Evolutionary conservation across 2,888 invertebrate genomes (phyloP).

Genomic region (Hymenopus coronatus): DNA sequence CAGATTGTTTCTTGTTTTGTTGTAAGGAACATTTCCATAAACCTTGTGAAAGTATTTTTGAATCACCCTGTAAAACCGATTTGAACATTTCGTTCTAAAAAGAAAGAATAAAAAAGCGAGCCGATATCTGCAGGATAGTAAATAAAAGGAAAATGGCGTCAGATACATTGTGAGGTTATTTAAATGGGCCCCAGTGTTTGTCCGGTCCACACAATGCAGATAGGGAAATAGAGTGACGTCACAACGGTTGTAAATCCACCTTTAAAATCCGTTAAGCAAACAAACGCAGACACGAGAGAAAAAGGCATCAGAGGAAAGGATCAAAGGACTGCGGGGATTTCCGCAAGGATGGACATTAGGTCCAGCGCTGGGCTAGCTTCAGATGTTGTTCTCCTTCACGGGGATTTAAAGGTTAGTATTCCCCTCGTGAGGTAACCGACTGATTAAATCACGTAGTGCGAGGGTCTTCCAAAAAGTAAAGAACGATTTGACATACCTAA

Average conservation of each 20-base stretch:
- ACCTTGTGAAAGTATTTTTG: no score
- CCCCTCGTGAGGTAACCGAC: no score
- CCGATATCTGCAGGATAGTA: background rate
- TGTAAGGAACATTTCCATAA: no score
- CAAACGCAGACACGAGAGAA: background rate
- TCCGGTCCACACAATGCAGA: background rate
- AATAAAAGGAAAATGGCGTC: background rate
- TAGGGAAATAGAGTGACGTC: background rate
- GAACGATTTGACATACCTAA: no score
- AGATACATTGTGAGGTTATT: background rate
- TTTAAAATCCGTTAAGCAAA: background rate
- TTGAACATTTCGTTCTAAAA: background rate
- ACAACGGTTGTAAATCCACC: background rate
- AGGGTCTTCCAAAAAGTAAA: no score
- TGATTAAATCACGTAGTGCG: no score
- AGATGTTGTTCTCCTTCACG: background rate
- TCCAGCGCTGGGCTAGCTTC: background rate
- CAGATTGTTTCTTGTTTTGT: no score
- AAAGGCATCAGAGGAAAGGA: background rate
- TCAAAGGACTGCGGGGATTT: background rate
- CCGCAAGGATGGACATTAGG: background rate
- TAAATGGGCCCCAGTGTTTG: background rate
- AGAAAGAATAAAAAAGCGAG: background rate
- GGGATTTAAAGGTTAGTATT: no score
- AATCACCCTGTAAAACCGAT: no score